Evolutionary conservation across 2,797 vertebrate genomes (phyloP), one percentile per base, ranked within the genome.

Genomic region (Trematomus bernacchii): DNA sequence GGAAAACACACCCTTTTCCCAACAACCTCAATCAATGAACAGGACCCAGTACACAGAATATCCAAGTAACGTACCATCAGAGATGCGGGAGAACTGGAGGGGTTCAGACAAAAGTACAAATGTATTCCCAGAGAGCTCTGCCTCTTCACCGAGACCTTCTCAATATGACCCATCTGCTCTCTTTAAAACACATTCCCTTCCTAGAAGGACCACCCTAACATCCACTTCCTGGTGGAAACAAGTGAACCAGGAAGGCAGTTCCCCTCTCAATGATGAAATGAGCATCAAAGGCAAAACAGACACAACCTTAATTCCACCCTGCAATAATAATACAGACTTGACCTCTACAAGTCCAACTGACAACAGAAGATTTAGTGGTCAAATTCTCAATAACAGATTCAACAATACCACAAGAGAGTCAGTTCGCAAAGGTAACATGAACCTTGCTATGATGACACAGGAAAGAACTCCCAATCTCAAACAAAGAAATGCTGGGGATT

Each of bases 181-280:
- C 10, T 37, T 50, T 12, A 91, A 89, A 75, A 73, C 57, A 1
- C 78, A 74, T 1, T 58, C 84, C 6, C 42, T 79, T 37, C 83
- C 89, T 1, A 82, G 80, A 75, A 85, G 84, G 40, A 87, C 88
- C n/a, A 88, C 66, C 6, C 74, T 93, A 42, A 79, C 79, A 30
- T 81, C 88, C 27, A 84, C 85, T 9, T 85, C 84, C 18, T 91
- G 88, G 87, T 89, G 90, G 91, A 90, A 91, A 79, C 79, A 88
- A 71, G 81, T 82, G 37, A 78, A 74, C 27, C 86, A 80, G 51
- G 87, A 93, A 30, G 55, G 59, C 15, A 64, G 40, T 76, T 57
- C 61, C 52, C 65, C 76, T 69, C 13, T 48, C 33, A 83, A 2
- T 37, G 59, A 79, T 37, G 51, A 43, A 58, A 15, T 50, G 7